phyloP scores from a whole-genome alignment of 2,113 vertebrate species.

The Engraulis encrasicolus region DNA sequence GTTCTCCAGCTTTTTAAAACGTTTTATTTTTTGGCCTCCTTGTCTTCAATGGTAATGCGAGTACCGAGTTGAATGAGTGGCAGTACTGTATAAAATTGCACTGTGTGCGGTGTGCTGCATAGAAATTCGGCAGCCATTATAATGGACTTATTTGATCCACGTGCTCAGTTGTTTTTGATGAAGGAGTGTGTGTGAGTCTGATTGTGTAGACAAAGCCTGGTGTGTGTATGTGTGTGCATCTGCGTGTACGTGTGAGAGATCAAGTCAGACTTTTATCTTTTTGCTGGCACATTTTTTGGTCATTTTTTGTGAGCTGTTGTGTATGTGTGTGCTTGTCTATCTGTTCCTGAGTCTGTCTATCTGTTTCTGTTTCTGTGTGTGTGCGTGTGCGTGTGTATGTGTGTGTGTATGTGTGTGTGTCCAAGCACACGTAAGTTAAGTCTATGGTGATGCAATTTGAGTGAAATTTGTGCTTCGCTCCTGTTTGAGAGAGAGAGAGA shows the following conservation, averaged over 20 bases:
- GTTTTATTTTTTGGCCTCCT: neutral
- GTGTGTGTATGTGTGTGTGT: neutral
- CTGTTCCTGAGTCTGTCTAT: no score
- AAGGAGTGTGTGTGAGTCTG: neutral
- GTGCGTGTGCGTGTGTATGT: neutral
- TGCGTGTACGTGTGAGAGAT: neutral
- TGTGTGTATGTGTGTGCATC: neutral
- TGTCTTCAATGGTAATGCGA: neutral
- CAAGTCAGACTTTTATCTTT: no score
- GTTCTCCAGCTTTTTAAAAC: neutral
- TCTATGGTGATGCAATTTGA: no score
- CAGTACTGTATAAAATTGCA: neutral
- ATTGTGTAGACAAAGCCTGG: neutral
- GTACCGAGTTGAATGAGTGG: neutral
- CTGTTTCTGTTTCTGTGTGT: no score
- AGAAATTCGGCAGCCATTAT: neutral
- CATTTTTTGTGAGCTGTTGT: no score
- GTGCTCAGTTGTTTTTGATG: neutral
- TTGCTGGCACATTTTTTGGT: no score
- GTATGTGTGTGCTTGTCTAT: no score
- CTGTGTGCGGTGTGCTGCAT: neutral
- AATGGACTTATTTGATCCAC: neutral
- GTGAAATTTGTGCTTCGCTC: no score
- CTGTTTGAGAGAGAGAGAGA: no score
- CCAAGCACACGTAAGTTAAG: no score